phyloP scores from a whole-genome alignment of 2,888 invertebrate genomes.

The Clistopyga incitator region DNA sequence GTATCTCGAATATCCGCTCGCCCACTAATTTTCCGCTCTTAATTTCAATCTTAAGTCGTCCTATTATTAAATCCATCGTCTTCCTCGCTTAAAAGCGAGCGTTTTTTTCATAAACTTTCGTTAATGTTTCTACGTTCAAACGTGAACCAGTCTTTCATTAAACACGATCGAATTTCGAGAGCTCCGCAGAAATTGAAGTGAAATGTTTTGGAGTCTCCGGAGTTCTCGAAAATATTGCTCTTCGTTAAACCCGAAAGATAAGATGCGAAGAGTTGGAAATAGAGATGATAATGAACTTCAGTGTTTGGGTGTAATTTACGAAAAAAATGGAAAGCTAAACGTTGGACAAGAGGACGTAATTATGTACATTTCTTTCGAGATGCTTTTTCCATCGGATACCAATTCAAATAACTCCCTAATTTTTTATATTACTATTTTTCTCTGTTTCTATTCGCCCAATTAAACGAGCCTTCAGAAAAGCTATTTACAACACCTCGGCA shows the following conservation, averaged over 20 bases:
- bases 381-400: background rate
- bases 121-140: conserved; percentile 33
- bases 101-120: conserved; percentile 27
- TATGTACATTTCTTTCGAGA: conserved; percentile 57
- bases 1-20: background rate
- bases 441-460: conserved; percentile 24
- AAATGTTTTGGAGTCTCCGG: background rate
- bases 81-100: conserved; percentile 14
- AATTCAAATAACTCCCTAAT: conserved; percentile 4
- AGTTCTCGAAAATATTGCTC: conserved; percentile 27
- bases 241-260: conserved; percentile 42
- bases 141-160: conserved; percentile 32
- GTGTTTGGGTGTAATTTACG: conserved; percentile 3
- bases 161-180: conserved; percentile 11
- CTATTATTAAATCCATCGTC: background rate
- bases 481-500: conserved; percentile 64
- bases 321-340: background rate
- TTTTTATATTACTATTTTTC: too few species aligned
- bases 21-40: background rate
- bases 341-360: conserved; percentile 28
- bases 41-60: background rate
- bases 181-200: background rate
- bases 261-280: conserved; percentile 64
- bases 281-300: conserved; percentile 5
- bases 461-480: conserved; percentile 28